Base-by-base conservation (phyloP, 2,888 invertebrate species). In the Drosophila emarginata region DNA sequence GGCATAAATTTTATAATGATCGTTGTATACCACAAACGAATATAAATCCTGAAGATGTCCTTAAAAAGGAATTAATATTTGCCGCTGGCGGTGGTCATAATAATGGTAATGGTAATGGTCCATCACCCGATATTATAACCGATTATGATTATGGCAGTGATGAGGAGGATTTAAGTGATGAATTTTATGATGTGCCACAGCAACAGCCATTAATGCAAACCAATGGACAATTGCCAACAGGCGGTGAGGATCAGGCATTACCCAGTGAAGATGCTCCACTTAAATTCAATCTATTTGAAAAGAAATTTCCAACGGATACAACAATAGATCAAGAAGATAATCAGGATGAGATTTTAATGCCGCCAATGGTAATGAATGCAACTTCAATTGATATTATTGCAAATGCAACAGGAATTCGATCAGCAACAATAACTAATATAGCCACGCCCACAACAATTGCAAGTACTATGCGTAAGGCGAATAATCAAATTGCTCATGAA, bases 231-330 rank as follows among this genome's bases (percentile, higher is more conserved):
- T 14, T 37, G 67, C 18, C 63, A 14, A 40, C 64, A 4, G n/a
- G 21, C 4, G 59, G 67, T 32, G 73, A 78, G 67, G 88, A 88
- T 51, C 78, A 88, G 70, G 78, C 77, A 1, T 60, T 80, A 62
- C 90, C 89, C 64, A 78, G 77, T 21, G 83, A 82, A 67, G 91
- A 91, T 77, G 91, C 89, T 4, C 91, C 91, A 0, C 72, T 92
- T 26, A 92, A 92, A 67, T 91, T 91, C 51, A 90, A 91, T 64
- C 90, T 91, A 64, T 92, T 91, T 64, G 76, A 90, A 40, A 89
- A 87, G 59, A 90, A 89, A 67, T 91, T 88, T 76, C 86, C 89
- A 50, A 89, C 87, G 45, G 80, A 70, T 63, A 54, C 28, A 12
- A 15, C 23, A n/a, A n/a, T n/a, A n/a, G n/a, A n/a, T n/a, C n/a